phyloP scores from a whole-genome alignment of 1,140 invertebrate genomes.

The Drosophila subobscura region DNA sequence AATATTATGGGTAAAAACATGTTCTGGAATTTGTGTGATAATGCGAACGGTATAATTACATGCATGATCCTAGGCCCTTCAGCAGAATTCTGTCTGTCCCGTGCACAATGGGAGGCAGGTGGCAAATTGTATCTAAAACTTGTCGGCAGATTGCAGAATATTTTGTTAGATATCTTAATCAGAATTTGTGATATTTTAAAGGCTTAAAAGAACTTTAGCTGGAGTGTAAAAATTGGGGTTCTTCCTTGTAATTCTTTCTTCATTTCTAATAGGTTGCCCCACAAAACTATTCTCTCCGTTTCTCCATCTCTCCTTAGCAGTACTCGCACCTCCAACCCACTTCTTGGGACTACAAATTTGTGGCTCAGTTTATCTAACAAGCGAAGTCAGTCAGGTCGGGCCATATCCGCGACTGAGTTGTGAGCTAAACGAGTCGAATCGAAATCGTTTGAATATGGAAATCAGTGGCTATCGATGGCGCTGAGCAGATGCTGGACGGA shows the following conservation, averaged over 20 bases:
- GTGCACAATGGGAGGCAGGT: too few relatives aligned
- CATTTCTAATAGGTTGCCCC: too few relatives aligned
- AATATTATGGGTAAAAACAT: conserved; percentile 40
- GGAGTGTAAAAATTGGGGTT: too few relatives aligned
- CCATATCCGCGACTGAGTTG: conserved; percentile 34
- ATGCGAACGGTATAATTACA: conserved; percentile 10
- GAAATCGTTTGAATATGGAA: conserved; percentile 51
- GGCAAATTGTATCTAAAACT: too few relatives aligned
- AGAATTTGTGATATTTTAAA: neutral
- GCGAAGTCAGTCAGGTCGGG: conserved; percentile 21
- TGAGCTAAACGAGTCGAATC: conserved; percentile 20
- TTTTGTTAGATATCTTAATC: neutral
- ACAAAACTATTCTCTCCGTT: too few relatives aligned
- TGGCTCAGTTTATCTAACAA: conserved; percentile 37
- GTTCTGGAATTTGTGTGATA: conserved; percentile 9
- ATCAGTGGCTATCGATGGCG: conserved; percentile 47
- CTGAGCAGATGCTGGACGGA: conserved; percentile 9
- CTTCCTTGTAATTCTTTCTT: too few relatives aligned
- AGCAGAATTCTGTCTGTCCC: too few relatives aligned
- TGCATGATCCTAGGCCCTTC: neutral
- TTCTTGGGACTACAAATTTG: conserved; percentile 22
- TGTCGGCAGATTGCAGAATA: neutral
- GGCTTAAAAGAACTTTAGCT: neutral
- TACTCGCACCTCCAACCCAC: too few relatives aligned
- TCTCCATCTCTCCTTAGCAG: too few relatives aligned